Evolutionary conservation across 2,113 vertebrate species (phyloP).

Genomic region (Trochalopteron elliotii): DNA sequence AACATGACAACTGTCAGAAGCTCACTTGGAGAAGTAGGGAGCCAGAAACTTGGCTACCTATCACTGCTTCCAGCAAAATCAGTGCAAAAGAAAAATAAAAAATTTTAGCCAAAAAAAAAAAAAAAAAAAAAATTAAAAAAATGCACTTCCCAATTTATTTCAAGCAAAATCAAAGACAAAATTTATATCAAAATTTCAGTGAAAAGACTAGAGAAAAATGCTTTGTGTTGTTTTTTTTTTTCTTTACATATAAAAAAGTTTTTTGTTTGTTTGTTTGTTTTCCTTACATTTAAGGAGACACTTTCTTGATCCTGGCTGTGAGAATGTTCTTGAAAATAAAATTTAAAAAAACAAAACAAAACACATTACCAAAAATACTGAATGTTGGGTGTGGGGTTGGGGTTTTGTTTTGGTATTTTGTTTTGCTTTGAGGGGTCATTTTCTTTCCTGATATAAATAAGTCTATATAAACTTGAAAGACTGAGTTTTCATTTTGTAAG

Average conservation of each 20-base stretch:
- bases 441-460: neutral
- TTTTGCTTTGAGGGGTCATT: neutral
- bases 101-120: neutral
- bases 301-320: neutral
- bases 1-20: neutral
- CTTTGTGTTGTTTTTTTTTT: neutral
- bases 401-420: neutral
- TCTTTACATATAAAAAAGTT: neutral
- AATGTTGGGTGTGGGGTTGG: fast-evolving
- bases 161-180: neutral
- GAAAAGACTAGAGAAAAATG: neutral
- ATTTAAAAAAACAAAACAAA: neutral
- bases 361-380: neutral
- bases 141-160: neutral
- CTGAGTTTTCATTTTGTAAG: neutral
- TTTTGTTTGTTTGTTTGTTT: neutral
- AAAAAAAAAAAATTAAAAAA: neutral
- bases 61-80: neutral
- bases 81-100: neutral
- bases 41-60: neutral
- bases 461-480: neutral
- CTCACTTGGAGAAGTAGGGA: neutral
- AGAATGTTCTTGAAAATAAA: neutral
- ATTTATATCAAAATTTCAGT: neutral
- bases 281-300: neutral